Percentiles rank a stretch among this genome's conserved stretches.
Evolutionary conservation across 2,113 vertebrate genomes (phyloP).

Genomic region (Lates calcarifer): DNA sequence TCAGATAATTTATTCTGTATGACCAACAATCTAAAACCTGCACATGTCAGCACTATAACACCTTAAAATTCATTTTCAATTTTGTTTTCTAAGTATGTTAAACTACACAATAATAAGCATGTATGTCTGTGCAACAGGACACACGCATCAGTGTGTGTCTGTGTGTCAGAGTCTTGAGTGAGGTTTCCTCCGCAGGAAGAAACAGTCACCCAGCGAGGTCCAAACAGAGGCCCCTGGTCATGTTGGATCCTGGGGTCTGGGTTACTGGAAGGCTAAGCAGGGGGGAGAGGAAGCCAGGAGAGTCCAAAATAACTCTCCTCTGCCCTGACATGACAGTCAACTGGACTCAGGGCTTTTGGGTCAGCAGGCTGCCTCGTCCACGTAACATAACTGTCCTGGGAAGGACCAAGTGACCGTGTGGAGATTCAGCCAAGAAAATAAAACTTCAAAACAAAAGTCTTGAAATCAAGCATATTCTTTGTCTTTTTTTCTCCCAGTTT

Average conservation of each 20-base stretch:
- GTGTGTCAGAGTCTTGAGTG: slow-evolving; percentile 67
- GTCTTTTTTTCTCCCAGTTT: neutral
- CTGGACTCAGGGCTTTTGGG: slow-evolving; percentile 35
- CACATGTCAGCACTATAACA: neutral
- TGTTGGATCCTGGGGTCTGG: slow-evolving; percentile 76
- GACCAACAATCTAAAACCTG: neutral
- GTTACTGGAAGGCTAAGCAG: slow-evolving; percentile 79
- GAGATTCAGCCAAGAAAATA: neutral
- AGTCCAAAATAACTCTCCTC: slow-evolving; percentile 77
- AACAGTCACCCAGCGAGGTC: slow-evolving; percentile 77
- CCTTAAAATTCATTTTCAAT: neutral
- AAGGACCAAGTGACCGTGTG: neutral
- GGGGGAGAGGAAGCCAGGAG: slow-evolving; percentile 75
- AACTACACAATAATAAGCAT: slow-evolving; percentile 28
- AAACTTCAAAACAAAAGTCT: neutral
- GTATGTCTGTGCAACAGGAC: slow-evolving; percentile 16
- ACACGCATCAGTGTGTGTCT: slow-evolving; percentile 57
- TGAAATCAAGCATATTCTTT: neutral
- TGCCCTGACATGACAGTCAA: slow-evolving; percentile 63
- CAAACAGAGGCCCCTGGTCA: slow-evolving; percentile 80
- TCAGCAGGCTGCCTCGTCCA: slow-evolving; percentile 41
- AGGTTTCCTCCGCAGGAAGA: slow-evolving; percentile 83
- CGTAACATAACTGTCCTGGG: slow-evolving; percentile 7
- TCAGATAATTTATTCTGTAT: neutral
- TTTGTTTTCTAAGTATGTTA: neutral